Base-by-base conservation (phyloP, 2,888 invertebrate genomes). In the Sinhomidia bicolor region DNA sequence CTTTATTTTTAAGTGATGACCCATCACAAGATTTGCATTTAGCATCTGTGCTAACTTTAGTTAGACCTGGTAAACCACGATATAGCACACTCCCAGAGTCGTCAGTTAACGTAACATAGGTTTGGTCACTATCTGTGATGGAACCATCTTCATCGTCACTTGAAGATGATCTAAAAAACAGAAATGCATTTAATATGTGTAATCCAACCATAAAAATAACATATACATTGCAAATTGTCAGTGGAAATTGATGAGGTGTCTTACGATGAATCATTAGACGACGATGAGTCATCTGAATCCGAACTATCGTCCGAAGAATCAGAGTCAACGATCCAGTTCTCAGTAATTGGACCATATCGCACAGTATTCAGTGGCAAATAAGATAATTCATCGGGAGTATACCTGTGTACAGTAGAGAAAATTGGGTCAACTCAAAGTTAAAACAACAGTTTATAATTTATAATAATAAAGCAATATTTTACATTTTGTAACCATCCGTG, bases 281-380 rank as follows among this genome's bases (percentile, higher is more conserved):
- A 90, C 90, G 93, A 94, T 1, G 94, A 94, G 60, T 94, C 94
- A 84, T 94, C 94, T 0, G 94, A 94, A 89, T 94, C 94, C 0
- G 94, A 94, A 82, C 94, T 94, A 47, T 95, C 95, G 29, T 94
- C 95, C 90, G 95, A 95, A 0, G 95, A 44, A 6, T 41, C 91
- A 26, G 90, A 94, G 94, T 90, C 94, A 94, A 93, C 93, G 4
- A 94, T 94, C 82, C 94, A 93, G 89, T 93, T 94, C 51, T 94
- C 93, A 90, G 94, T 93, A 93, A 94, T 94, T 6, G 95, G 95
- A 47, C 96, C 95, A 92, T 96, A 96, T 85, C 98, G 93, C 89
- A 97, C 97, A 9, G 99, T 98, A 93, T 98, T 98, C 78, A 99
- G 93, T 0, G 99, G 99, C 94, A 98, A 96, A 93, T 97, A 97